These are phyloP conservation scores for Rhopilema esculentum DNA, from an alignment of 30 jellyfish, hydroid and myxozoan genomes.

Conservation along the genomic window DNA sequence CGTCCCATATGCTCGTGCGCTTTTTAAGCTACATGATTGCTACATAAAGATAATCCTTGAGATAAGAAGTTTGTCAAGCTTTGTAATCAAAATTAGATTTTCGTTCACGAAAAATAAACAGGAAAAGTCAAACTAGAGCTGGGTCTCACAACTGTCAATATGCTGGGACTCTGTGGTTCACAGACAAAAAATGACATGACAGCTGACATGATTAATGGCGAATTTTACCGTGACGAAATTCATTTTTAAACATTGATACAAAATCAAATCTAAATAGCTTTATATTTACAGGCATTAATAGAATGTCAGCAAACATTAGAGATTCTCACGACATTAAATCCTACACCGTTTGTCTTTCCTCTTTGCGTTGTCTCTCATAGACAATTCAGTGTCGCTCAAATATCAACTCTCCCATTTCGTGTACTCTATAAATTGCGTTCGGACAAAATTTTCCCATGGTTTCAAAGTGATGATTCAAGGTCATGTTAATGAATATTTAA, in stretches of 20 bases:
- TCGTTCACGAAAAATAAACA: neutral
- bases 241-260: slow-evolving; percentile 23
- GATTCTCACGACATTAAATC: slow-evolving; percentile 51
- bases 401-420: neutral
- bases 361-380: slow-evolving; percentile 17
- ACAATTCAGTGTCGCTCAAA: slow-evolving; percentile 48
- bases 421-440: neutral
- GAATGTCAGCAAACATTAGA: slow-evolving; percentile 32
- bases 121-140: neutral
- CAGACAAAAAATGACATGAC: neutral
- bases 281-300: neutral
- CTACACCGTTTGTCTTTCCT: slow-evolving; percentile 28
- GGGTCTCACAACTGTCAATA: neutral
- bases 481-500: neutral
- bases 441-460: slow-evolving; percentile 24
- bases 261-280: neutral
- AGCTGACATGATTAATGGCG: neutral
- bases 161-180: neutral
- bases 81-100: neutral
- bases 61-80: no score
- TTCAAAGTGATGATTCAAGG: neutral
- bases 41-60: neutral
- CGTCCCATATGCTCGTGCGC: no score
- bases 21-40: no score
- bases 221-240: neutral